Base-by-base conservation (phyloP, 1,140 invertebrate genomes). In the Marisa cornuarietis region DNA sequence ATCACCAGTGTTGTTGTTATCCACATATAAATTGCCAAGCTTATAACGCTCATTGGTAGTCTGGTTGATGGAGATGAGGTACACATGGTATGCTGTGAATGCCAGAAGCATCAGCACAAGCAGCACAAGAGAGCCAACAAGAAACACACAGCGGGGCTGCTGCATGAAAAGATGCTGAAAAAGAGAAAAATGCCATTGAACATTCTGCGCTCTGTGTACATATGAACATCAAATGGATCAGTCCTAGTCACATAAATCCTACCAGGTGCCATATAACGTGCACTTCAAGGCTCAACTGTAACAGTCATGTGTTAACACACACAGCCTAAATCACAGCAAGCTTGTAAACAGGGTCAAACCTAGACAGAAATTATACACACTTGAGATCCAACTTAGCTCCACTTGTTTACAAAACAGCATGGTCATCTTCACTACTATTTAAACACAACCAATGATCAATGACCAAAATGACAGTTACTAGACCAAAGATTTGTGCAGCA, bases 1-100 rank as follows among this genome's bases (percentile, higher is more conserved):
- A 7, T 77, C 72, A 16, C 75, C 20, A 26, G 54, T 68, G 49
- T 83, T 76, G 52, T 83, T 80, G 66, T 71, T 83, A 71, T 58
- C 66, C 61, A 74, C 31, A 22, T 65, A 65, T 5, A 86, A 20
- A 54, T 81, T 80, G 42, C 81, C 73, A n/a, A 85, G 76, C 82
- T 89, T 88, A 79, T 88, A 87, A 54, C 85, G 81, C 74, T 90
- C 89, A 62, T 89, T 89, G 18, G 88, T 89, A n/a, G 88, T 90
- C 77, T 88, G 85, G 76, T 90, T 90, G 58, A 81, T 84, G n/a
- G 79, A 74, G 22, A 88, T 62, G 61, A 90, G 83, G 76, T 85
- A 89, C 20, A 87, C 11, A 77, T 90, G 89, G 72, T 90, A 89
- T 18, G 79, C 7, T 9, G 85, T 81, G 65, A 90, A 89, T 18